Conservation (phyloP, 2,888 invertebrate species). For the Xestia xanthographa region DNA sequence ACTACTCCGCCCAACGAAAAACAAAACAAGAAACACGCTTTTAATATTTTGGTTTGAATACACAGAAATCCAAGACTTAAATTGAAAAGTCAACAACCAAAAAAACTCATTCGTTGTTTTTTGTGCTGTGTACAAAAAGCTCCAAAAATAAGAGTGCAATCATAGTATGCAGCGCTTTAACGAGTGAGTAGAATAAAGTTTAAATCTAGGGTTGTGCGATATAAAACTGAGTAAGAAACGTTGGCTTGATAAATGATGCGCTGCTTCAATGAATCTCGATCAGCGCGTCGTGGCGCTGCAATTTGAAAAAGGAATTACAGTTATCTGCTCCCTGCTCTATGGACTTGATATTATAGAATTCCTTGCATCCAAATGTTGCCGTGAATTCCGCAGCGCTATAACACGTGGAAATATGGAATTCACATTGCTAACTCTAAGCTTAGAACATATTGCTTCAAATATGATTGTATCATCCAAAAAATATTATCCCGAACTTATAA, state of each 20-base stretch:
- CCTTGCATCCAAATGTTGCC: conserved; percentile 59
- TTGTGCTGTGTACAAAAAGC: conserved; percentile 69
- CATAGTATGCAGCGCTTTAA: conserved; percentile 76
- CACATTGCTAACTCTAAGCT: neutral
- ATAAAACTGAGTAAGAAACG: conserved; percentile 83
- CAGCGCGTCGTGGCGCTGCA: conserved; percentile 81
- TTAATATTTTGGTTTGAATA: conserved; percentile 47
- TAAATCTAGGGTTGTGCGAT: conserved; percentile 78
- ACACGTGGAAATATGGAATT: conserved; percentile 25
- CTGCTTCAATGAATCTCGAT: conserved; percentile 87
- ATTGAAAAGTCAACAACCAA: conserved; percentile 59
- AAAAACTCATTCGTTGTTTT: conserved; percentile 53
- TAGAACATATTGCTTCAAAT: conserved; percentile 3
- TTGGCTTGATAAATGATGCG: conserved; percentile 87
- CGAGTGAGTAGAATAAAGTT: conserved; percentile 78
- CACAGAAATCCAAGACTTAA: conserved; percentile 51
- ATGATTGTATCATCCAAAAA: neutral
- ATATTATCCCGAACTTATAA: conserved; percentile 5
- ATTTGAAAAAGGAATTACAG: conserved; percentile 84
- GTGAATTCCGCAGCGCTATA: conserved; percentile 18
- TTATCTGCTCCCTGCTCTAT: conserved; percentile 74
- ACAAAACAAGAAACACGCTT: conserved; percentile 33
- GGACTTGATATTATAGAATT: conserved; percentile 69
- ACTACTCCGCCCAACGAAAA: conserved; percentile 27
- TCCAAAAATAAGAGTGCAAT: conserved; percentile 77